phyloP scores from a whole-genome alignment of 2,113 vertebrate genomes.

The Scalopus aquaticus region DNA sequence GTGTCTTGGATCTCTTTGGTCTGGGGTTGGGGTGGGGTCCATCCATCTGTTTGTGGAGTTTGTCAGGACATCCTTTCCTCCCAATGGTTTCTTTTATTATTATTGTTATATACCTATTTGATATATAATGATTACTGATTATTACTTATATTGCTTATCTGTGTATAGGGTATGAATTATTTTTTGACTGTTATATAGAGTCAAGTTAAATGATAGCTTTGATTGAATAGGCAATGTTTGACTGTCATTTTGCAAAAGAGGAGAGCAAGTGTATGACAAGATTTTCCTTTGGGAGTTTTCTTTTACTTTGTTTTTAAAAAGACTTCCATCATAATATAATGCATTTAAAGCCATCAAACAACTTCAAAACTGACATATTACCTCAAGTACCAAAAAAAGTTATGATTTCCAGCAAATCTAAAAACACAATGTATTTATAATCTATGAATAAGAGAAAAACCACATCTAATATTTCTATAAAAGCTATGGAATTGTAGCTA shows the following conservation, averaged over 20 bases:
- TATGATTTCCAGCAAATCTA: neutral
- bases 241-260: neutral
- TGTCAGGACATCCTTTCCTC: too few relatives aligned
- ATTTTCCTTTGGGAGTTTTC: neutral
- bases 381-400: neutral
- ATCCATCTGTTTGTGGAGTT: too few relatives aligned
- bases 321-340: neutral
- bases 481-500: neutral
- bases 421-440: neutral
- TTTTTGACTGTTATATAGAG: neutral
- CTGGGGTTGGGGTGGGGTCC: too few relatives aligned
- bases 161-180: neutral
- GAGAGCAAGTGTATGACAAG: neutral
- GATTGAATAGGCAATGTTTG: neutral
- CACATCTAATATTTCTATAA: neutral
- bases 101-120: neutral
- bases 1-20: too few relatives aligned
- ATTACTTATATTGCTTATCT: neutral
- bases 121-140: neutral
- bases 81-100: neutral
- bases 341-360: neutral
- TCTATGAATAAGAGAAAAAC: conserved; percentile 31
- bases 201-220: neutral
- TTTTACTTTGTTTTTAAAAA: conserved; percentile 36
- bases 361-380: neutral